Percentiles rank a stretch among this genome's conserved stretches.
These are phyloP conservation scores for Patella pellucida DNA, from an alignment of 2,888 invertebrate genomes.

Conservation along the genomic window DNA sequence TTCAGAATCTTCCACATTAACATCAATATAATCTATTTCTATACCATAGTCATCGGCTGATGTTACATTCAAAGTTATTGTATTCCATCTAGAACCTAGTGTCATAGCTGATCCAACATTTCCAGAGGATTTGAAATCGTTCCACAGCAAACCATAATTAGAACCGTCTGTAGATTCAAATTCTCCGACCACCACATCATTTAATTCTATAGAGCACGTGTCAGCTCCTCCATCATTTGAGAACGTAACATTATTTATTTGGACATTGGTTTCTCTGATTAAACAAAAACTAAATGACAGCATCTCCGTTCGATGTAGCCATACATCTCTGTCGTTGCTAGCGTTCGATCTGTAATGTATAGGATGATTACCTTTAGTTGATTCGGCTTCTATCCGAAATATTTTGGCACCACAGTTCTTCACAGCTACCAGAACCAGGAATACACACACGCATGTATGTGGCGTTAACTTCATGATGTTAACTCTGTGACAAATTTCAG, in stretches of 20 bases:
- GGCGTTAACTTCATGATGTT: no score
- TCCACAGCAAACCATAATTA: slow-evolving; percentile 11
- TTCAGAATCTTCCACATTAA: slow-evolving; percentile 41
- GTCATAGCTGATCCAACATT: slow-evolving; percentile 35
- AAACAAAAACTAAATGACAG: slow-evolving; percentile 40
- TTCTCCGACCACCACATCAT: slow-evolving; percentile 29
- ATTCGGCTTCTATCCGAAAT: neutral
- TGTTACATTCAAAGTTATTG: slow-evolving; percentile 32
- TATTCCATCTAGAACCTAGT: slow-evolving; percentile 38
- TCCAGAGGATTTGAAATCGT: slow-evolving; percentile 18
- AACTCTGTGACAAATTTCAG: no score
- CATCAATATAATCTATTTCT: slow-evolving; percentile 46
- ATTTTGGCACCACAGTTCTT: no score
- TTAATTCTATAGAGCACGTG: slow-evolving; percentile 30
- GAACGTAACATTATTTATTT: slow-evolving; percentile 31
- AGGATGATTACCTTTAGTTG: neutral
- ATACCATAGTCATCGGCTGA: slow-evolving; percentile 39
- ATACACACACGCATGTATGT: no score
- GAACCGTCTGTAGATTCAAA: slow-evolving; percentile 23
- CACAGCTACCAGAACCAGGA: no score
- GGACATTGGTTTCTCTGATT: slow-evolving; percentile 29
- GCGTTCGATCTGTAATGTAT: neutral
- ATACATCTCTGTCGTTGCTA: slow-evolving; percentile 35
- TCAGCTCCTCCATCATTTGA: slow-evolving; percentile 47
- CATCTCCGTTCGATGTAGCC: slow-evolving; percentile 30